phyloP scores from a whole-genome alignment of 2,113 vertebrate species.

The Chascanopsetta lugubris region DNA sequence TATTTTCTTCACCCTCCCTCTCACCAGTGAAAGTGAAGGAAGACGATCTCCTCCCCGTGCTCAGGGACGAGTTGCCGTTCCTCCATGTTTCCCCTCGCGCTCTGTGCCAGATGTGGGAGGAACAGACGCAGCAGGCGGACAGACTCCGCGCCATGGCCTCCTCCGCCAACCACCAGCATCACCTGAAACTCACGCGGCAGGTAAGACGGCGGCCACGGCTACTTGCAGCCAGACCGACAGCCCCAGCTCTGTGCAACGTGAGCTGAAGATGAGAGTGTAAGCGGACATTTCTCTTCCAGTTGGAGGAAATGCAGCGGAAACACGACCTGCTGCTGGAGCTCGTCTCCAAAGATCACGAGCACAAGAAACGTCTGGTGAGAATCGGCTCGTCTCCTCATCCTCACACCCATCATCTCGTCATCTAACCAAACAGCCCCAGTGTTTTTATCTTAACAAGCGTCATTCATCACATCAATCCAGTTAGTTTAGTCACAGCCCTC shows the following conservation, averaged over 20 bases:
- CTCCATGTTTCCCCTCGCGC: slow-evolving; percentile 85
- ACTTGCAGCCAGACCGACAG: not conserved
- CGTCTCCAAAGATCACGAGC: slow-evolving; percentile 88
- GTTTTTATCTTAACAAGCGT: not conserved
- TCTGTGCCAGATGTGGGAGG: slow-evolving; percentile 89
- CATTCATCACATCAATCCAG: not conserved
- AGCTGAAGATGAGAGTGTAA: not conserved
- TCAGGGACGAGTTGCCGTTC: slow-evolving; percentile 89
- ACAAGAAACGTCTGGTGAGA: slow-evolving; percentile 89
- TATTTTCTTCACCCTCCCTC: not conserved
- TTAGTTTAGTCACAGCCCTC: not conserved
- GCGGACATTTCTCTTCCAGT: slow-evolving; percentile 64
- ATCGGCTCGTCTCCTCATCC: not conserved
- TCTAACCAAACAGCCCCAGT: not conserved
- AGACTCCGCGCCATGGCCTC: slow-evolving; percentile 75
- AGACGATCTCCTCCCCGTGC: slow-evolving; percentile 84
- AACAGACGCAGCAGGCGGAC: slow-evolving; percentile 87
- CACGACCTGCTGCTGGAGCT: slow-evolving; percentile 87
- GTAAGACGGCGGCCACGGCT: slow-evolving; percentile 65
- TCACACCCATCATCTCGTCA: not conserved
- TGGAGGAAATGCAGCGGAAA: slow-evolving; percentile 89
- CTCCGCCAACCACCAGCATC: slow-evolving; percentile 53
- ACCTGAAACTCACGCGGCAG: slow-evolving; percentile 82
- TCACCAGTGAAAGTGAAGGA: slow-evolving; percentile 86
- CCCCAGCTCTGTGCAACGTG: not conserved